Conservation (phyloP, 2,888 invertebrate genomes). For the Falcaria lacertinaria region DNA sequence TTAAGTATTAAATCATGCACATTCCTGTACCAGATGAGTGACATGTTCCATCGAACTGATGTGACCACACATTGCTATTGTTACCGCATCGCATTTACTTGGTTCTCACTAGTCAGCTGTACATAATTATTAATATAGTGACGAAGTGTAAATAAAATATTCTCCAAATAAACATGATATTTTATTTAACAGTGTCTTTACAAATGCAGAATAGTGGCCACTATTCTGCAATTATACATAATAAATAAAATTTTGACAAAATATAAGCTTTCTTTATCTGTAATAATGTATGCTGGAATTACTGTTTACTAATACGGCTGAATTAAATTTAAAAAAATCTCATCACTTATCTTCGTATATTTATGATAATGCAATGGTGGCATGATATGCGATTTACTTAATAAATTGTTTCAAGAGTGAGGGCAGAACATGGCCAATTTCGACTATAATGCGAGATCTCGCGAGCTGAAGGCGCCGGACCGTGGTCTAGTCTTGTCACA, state of each 20-base stretch:
- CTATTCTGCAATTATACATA: too few relatives aligned
- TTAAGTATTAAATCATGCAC: too few relatives aligned
- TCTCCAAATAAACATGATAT: constrained; percentile 57
- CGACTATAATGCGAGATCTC: background rate
- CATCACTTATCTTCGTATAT: too few relatives aligned
- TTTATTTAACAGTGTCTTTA: constrained; percentile 53
- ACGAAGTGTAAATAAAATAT: constrained; percentile 75
- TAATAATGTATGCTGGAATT: too few relatives aligned
- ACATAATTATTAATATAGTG: constrained; percentile 56
- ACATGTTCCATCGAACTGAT: too few relatives aligned
- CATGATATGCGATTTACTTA: too few relatives aligned
- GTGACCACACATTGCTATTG: constrained; percentile 11
- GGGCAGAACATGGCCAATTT: background rate
- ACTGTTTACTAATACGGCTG: too few relatives aligned
- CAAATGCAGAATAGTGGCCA: constrained; percentile 27
- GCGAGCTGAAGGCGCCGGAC: background rate
- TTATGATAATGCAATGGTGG: too few relatives aligned
- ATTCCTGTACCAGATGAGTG: too few relatives aligned
- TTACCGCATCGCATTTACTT: constrained; percentile 34
- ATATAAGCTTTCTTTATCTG: too few relatives aligned
- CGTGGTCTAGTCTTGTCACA: background rate
- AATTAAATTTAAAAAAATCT: too few relatives aligned
- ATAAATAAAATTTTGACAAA: too few relatives aligned
- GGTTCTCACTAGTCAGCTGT: constrained; percentile 57
- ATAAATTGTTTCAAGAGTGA: background rate